A percentile compares a stretch with the other conserved stretches of the same genome.
Conservation (phyloP, 37 sponge, comb jelly and placozoan genomes). For the Eunapius fragilis region DNA sequence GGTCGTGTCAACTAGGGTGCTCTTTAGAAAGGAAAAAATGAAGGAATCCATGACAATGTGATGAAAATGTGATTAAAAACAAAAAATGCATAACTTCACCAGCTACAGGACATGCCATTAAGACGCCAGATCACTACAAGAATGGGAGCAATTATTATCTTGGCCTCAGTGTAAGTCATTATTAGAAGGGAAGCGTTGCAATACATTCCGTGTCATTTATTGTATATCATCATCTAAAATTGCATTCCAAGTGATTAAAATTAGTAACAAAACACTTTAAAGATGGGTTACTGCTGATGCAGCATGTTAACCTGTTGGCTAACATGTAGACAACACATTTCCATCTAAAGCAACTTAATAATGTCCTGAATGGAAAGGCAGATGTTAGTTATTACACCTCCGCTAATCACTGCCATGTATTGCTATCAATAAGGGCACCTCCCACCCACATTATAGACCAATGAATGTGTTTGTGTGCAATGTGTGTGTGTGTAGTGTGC, state of each 20-base stretch:
- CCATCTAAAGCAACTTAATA: background rate
- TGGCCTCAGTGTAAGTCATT: too few species aligned
- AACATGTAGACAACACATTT: background rate
- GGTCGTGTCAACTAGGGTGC: constrained; percentile 48
- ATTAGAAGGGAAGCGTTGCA: background rate
- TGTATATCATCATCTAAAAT: background rate
- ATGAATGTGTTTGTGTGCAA: too few species aligned
- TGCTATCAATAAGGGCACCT: too few species aligned
- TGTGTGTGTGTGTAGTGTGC: too few species aligned
- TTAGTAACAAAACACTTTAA: background rate
- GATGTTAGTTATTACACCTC: too few species aligned
- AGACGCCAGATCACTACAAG: background rate
- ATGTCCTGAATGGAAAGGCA: background rate
- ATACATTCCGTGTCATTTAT: background rate
- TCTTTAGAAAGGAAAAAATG: constrained; percentile 37
- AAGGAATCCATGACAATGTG: too few species aligned
- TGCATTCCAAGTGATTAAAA: background rate
- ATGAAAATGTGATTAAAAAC: background rate
- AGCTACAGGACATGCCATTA: background rate
- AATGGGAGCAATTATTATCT: background rate
- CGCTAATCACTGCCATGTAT: too few species aligned
- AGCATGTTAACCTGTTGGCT: background rate
- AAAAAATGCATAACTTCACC: background rate
- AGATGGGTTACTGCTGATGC: background rate
- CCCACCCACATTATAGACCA: too few species aligned